Evolutionary conservation across 2,797 vertebrate genomes (phyloP).

Genomic region (Buceros bicornis): DNA sequence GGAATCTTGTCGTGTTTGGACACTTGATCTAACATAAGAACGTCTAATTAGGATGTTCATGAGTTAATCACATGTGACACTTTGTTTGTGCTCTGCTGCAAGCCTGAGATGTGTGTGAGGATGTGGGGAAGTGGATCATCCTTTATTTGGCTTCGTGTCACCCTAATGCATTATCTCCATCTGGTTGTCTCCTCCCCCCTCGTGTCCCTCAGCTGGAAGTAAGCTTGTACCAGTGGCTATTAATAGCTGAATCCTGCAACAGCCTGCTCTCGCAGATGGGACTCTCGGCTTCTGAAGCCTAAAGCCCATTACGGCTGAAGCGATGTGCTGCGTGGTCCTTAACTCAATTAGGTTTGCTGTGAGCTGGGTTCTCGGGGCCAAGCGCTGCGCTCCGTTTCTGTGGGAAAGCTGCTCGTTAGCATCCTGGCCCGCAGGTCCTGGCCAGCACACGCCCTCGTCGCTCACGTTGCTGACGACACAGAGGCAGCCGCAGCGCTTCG

Average conservation of each 20-base stretch:
- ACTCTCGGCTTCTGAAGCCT: conserved; percentile 72
- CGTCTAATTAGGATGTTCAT: conserved; percentile 34
- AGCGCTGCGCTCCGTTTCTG: neutral
- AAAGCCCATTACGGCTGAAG: conserved; percentile 72
- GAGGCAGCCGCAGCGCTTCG: fast-evolving
- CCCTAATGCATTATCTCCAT: conserved; percentile 74
- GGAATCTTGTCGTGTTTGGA: neutral
- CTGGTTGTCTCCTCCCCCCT: conserved; percentile 75
- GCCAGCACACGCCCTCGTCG: fast-evolving
- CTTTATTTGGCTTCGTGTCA: conserved; percentile 70
- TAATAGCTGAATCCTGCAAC: conserved; percentile 80
- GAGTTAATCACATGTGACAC: conserved; percentile 15
- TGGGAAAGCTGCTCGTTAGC: neutral
- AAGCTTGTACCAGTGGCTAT: conserved; percentile 78
- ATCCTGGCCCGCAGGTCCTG: neutral
- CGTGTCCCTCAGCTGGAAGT: conserved; percentile 73
- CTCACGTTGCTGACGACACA: fast-evolving
- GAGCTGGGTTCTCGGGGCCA: neutral
- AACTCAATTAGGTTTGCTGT: conserved; percentile 59
- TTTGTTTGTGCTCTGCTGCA: conserved; percentile 10
- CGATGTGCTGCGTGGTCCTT: conserved; percentile 51
- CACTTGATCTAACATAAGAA: neutral
- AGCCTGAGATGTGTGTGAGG: neutral
- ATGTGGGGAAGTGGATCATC: conserved; percentile 67
- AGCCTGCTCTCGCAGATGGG: conserved; percentile 81